phyloP scores from a whole-genome alignment of 2,113 vertebrate species.

The Grallaria varia region DNA sequence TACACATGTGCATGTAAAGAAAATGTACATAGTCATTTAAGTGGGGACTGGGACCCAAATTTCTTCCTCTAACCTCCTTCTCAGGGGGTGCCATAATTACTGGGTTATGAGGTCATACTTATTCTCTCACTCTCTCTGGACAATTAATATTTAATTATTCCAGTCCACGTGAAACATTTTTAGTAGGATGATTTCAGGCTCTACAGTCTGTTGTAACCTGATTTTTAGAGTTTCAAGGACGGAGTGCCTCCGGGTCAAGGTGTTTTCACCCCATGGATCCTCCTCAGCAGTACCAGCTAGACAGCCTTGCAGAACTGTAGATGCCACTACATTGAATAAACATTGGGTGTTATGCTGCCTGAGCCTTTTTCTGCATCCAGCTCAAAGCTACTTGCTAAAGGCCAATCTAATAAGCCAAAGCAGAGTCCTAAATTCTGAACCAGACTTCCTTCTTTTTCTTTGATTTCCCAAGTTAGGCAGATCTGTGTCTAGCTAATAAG shows the following conservation, averaged over 20 bases:
- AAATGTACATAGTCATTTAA: neutral
- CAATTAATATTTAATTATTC: neutral
- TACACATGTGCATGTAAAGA: neutral
- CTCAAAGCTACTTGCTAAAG: neutral
- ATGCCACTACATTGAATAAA: neutral
- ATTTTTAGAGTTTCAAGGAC: neutral
- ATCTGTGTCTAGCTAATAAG: constrained; percentile 55
- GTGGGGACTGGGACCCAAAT: neutral
- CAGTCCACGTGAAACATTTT: neutral
- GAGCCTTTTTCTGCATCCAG: neutral
- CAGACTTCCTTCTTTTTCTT: neutral
- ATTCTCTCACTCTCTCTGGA: neutral
- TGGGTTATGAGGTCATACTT: neutral
- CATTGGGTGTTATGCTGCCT: neutral
- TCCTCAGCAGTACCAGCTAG: neutral
- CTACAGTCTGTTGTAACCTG: neutral
- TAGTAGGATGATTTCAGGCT: neutral
- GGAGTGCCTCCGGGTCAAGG: neutral
- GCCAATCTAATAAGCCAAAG: neutral
- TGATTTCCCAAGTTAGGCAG: constrained; percentile 8
- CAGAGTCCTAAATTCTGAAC: neutral
- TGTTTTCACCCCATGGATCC: neutral
- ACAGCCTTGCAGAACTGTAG: neutral
- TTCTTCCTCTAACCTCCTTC: neutral
- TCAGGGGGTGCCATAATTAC: neutral